These are phyloP conservation scores for Metopia argyrocephala DNA, from an alignment of 2,888 invertebrate species.

Conservation along the genomic window DNA sequence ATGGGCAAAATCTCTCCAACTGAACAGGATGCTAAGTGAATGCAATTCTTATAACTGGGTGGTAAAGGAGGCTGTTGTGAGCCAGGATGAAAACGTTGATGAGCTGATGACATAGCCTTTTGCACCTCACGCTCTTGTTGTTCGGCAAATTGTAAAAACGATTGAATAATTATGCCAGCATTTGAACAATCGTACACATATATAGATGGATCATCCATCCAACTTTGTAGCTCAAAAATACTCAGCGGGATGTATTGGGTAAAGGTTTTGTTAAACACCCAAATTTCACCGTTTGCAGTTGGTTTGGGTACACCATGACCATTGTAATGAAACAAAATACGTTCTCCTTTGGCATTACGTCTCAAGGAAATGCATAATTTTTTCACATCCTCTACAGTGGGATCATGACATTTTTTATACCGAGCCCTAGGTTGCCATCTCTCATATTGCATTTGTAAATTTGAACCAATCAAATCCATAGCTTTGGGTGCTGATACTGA, in stretches of 20 bases:
- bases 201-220: constrained; percentile 99
- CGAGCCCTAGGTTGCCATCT: constrained; percentile 98
- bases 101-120: constrained; percentile 67
- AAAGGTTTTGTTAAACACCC: constrained; percentile 99
- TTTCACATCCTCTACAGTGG: constrained; percentile 98
- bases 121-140: constrained; percentile 92
- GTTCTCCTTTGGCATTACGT: constrained; percentile 97
- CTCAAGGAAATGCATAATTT: constrained; percentile 96
- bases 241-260: constrained; percentile 99
- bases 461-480: constrained; percentile 92
- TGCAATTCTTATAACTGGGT: constrained; percentile 90
- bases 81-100: constrained; percentile 55
- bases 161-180: constrained; percentile 97
- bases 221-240: constrained; percentile 97
- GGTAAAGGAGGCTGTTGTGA: constrained; percentile 53
- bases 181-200: constrained; percentile 99
- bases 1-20: constrained; percentile 96
- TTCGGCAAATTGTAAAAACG: constrained; percentile 92
- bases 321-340: constrained; percentile 99
- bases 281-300: constrained; percentile 98
- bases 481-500: constrained; percentile 94
- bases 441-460: constrained; percentile 97
- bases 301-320: constrained; percentile 99
- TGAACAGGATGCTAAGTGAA: constrained; percentile 97
- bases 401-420: constrained; percentile 98